phyloP scores from a whole-genome alignment of 2,888 invertebrate species.

The Adela reaumurella region DNA sequence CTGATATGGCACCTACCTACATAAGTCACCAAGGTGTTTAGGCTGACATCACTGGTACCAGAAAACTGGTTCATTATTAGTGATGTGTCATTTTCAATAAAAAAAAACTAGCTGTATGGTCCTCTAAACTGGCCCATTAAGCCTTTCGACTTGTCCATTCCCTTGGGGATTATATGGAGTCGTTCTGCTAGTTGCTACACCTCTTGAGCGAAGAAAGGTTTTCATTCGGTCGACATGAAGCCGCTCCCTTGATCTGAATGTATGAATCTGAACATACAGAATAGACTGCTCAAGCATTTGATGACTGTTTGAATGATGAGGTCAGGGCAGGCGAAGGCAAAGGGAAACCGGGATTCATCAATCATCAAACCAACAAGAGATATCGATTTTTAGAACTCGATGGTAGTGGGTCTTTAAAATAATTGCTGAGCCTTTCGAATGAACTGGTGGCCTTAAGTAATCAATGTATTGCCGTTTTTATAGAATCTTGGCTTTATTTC shows the following conservation, averaged over 20 bases:
- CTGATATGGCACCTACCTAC: too few relatives aligned
- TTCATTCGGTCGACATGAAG: not conserved
- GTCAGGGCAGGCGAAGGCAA: not conserved
- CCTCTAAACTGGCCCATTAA: constrained; percentile 6
- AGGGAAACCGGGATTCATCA: not conserved
- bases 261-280: not conserved
- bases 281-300: not conserved
- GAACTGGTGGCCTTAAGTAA: too few relatives aligned
- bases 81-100: too few relatives aligned
- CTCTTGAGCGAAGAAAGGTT: not conserved
- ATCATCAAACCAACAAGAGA: too few relatives aligned
- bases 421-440: too few relatives aligned
- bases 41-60: too few relatives aligned
- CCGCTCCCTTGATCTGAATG: not conserved
- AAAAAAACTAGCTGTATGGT: constrained; percentile 6
- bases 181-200: not conserved
- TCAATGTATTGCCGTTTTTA: too few relatives aligned
- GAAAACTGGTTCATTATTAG: too few relatives aligned
- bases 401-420: too few relatives aligned
- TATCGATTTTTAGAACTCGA: too few relatives aligned
- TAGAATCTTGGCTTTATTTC: too few relatives aligned
- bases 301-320: not conserved
- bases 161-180: not conserved
- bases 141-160: constrained; percentile 5
- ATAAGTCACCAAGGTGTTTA: too few relatives aligned